A percentile compares a stretch with the other conserved stretches of the same genome.
Conservation (phyloP, 2,797 vertebrate genomes). For the Manis javanica region DNA sequence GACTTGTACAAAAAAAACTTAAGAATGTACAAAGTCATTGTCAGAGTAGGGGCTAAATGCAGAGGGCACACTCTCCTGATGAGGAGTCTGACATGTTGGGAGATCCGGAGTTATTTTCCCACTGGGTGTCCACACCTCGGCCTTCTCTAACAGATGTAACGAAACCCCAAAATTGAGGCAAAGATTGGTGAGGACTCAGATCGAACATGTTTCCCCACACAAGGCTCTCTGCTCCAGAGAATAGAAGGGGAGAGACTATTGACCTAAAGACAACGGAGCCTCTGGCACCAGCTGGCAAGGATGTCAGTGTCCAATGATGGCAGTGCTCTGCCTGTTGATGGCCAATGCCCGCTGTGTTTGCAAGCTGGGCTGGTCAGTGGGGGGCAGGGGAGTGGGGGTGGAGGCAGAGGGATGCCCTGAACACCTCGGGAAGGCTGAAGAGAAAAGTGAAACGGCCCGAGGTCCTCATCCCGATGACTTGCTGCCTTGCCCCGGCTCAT, state of each 20-base stretch:
- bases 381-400: neutral
- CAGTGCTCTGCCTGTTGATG: neutral
- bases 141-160: too few relatives aligned
- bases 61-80: neutral
- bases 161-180: too few relatives aligned
- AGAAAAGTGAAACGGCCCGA: neutral
- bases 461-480: neutral
- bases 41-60: constrained; percentile 39
- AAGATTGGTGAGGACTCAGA: too few relatives aligned
- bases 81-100: neutral
- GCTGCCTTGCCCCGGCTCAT: neutral
- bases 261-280: neutral
- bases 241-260: neutral
- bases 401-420: neutral
- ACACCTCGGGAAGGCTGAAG: neutral
- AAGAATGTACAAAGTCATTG: constrained; percentile 74
- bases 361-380: neutral
- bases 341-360: neutral
- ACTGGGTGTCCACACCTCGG: too few relatives aligned
- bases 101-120: constrained; percentile 3
- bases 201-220: too few relatives aligned
- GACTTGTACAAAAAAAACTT: constrained; percentile 73
- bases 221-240: neutral
- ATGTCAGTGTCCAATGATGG: neutral
- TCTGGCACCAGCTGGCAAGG: neutral